A percentile compares a stretch with the other conserved stretches of the same genome.
Conservation (phyloP, 2,888 invertebrate species). For the Dasysyrphus albostriatus region DNA sequence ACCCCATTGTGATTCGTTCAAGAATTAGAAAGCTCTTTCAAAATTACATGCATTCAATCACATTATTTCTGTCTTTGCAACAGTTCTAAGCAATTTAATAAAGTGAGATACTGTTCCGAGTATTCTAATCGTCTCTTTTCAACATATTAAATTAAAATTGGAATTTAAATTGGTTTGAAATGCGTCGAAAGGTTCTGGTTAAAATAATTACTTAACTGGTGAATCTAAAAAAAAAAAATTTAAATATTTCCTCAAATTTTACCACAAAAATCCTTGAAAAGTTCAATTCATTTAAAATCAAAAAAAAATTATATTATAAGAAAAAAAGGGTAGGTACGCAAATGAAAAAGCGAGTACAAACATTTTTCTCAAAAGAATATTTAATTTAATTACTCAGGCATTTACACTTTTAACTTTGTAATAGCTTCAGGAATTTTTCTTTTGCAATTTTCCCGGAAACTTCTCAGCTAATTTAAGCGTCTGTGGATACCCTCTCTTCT, state of each 20-base stretch:
- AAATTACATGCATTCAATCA: too few species aligned
- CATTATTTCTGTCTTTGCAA: too few species aligned
- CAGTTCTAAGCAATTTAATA: too few species aligned
- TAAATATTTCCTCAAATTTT: slow-evolving; percentile 4
- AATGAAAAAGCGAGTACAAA: background rate
- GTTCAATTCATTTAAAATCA: slow-evolving; percentile 33
- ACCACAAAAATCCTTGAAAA: slow-evolving; percentile 14
- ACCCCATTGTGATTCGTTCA: too few species aligned
- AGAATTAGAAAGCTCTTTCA: too few species aligned
- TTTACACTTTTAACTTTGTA: slow-evolving; percentile 67
- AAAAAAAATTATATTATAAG: too few species aligned
- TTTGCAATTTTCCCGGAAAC: slow-evolving; percentile 20
- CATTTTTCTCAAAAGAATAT: slow-evolving; percentile 46
- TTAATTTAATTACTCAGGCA: slow-evolving; percentile 68
- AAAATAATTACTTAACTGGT: slow-evolving; percentile 3
- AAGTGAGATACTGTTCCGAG: too few species aligned
- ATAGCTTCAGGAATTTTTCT: slow-evolving; percentile 57
- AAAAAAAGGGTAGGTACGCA: background rate
- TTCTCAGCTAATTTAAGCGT: slow-evolving; percentile 39
- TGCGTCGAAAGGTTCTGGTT: background rate
- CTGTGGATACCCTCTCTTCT: slow-evolving; percentile 30
- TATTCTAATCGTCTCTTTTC: too few species aligned
- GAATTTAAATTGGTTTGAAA: slow-evolving; percentile 15
- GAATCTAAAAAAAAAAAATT: background rate
- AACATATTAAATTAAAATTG: background rate